A percentile compares a stretch with the other conserved stretches of the same genome.
phyloP scores from a whole-genome alignment of 2,888 invertebrate genomes.

The Ditylenchus weischeri region DNA sequence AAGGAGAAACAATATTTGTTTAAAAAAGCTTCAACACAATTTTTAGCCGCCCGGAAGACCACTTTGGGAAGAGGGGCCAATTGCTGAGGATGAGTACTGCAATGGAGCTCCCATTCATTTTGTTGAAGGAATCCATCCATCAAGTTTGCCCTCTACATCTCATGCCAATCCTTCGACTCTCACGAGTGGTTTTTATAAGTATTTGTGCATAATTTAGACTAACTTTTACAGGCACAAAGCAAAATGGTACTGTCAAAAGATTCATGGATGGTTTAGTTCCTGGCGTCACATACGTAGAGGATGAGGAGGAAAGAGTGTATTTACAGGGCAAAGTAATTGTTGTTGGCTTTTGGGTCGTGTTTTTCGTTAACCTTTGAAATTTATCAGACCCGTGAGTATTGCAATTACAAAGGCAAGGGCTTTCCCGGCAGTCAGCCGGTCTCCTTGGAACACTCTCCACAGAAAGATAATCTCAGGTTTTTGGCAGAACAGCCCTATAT shows the following conservation, averaged over 20 bases:
- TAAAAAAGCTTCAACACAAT: background rate
- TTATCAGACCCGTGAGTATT: slow-evolving; percentile 17
- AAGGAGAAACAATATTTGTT: background rate
- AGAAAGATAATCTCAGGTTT: slow-evolving; percentile 69
- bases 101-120: slow-evolving; percentile 9
- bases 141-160: background rate
- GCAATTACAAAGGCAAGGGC: slow-evolving; percentile 64
- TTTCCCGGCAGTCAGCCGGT: slow-evolving; percentile 97
- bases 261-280: slow-evolving; percentile 54
- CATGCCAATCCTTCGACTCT: background rate
- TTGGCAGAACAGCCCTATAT: slow-evolving; percentile 79
- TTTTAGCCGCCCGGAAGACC: slow-evolving; percentile 41
- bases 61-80: slow-evolving; percentile 40
- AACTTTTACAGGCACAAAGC: background rate
- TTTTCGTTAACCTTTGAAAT: background rate
- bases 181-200: background rate
- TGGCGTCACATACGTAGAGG: slow-evolving; percentile 26
- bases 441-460: slow-evolving; percentile 73
- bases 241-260: background rate
- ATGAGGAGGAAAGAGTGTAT: slow-evolving; percentile 12
- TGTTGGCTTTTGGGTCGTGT: background rate
- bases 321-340: slow-evolving; percentile 1
- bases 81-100: slow-evolving; percentile 25
- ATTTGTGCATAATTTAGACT: background rate
- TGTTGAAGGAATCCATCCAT: too few species aligned